Evolutionary conservation across 1,140 invertebrate genomes (phyloP), one percentile per base, ranked within the genome.

Genomic region (Drosophila seguyi): DNA sequence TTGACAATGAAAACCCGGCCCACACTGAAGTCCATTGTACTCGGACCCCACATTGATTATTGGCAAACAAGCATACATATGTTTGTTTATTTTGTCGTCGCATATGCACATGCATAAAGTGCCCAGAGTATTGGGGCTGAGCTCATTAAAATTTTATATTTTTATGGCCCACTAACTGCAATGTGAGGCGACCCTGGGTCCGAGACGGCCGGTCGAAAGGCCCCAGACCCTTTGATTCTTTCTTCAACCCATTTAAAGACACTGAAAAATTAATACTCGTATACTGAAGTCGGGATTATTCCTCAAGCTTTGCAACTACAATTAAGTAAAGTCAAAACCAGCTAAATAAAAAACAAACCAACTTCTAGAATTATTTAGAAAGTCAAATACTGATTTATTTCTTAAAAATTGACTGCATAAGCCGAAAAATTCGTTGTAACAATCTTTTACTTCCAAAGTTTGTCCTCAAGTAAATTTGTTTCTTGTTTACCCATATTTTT

Each of bases 71-170:
- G 34, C 39, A 41, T 22, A 56, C 41, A 72, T 55, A 50, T 44
- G 52, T 72, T 48, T 55, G 66, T 71, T 69, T 72, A 25, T 29
- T 71, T 69, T 69, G 41, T 41, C 41, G 39, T n/a, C 18, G 25
- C 52, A 44, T 38, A 41, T 55, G 34, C 31, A 50, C 48, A 45
- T 36, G 29, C 25, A 56, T 47, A 44, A 59, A 52, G 50, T 62
- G 47, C 44, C 34, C 66, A 34, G 42, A 59, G 50, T 71, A 61
- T 69, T 81, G 60, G 45, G 39, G 27, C 31, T 66, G 48, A 18
- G 34, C 59, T 76, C 71, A 83, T 86, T 82, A 69, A 79, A 74
- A 79, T 75, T 82, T 39, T 59, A 84, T 69, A 72, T 76, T 78
- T 83, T 75, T 67, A 57, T 65, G 83, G 58, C 56, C 76, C 50